Evolutionary conservation across 2,113 vertebrate genomes (phyloP).

Genomic region (Hiodon alosoides): DNA sequence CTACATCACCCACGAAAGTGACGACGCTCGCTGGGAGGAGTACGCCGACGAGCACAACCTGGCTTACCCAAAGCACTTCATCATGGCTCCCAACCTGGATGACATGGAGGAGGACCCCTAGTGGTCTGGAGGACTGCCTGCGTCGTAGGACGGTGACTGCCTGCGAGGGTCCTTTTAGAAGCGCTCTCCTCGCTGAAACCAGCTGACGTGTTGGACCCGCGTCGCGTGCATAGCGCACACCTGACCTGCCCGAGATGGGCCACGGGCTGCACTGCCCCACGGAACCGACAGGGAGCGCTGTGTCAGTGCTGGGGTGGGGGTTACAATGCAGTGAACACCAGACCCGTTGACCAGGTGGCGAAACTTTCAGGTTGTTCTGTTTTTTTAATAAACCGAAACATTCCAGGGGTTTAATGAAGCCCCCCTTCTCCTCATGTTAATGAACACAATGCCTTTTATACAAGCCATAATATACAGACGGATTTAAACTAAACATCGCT

Average conservation of each 20-base stretch:
- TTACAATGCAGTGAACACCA: slow-evolving; percentile 28
- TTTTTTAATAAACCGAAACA: slow-evolving; percentile 15
- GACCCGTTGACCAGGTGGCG: slow-evolving; percentile 30
- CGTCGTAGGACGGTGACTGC: slow-evolving; percentile 12
- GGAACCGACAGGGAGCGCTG: slow-evolving; percentile 20
- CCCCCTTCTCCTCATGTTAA: not conserved
- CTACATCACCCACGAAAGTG: slow-evolving; percentile 95
- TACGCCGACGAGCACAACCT: slow-evolving; percentile 81
- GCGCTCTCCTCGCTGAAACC: slow-evolving; percentile 33
- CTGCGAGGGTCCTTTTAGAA: slow-evolving; percentile 38
- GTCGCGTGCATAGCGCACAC: not conserved
- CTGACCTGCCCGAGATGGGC: slow-evolving; percentile 9
- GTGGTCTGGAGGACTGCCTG: slow-evolving; percentile 24
- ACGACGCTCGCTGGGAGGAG: slow-evolving; percentile 92
- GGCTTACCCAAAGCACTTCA: slow-evolving; percentile 87
- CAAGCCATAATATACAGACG: slow-evolving; percentile 10
- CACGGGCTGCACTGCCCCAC: slow-evolving; percentile 26
- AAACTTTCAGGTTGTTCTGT: slow-evolving; percentile 15
- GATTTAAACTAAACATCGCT: slow-evolving; percentile 4
- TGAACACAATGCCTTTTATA: slow-evolving; percentile 7
- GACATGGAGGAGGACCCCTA: slow-evolving; percentile 98
- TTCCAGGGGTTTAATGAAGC: not conserved
- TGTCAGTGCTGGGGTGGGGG: not conserved
- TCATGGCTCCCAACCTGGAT: slow-evolving; percentile 94
- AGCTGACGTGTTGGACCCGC: slow-evolving; percentile 33